These are phyloP conservation scores for Selene dorsalis DNA, from an alignment of 2,797 vertebrate species.

Conservation along the genomic window DNA sequence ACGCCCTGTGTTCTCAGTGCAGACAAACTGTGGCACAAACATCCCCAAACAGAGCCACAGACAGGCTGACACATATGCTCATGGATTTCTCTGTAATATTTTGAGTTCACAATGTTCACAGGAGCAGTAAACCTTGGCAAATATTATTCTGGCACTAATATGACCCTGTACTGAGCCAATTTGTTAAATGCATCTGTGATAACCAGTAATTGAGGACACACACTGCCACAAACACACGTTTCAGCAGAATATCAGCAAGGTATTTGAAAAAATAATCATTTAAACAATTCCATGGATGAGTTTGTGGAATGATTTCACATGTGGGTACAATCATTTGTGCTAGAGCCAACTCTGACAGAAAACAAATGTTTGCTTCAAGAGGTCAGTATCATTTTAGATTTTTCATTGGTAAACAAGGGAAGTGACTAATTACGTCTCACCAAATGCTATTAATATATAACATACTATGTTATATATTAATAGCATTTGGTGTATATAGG, in stretches of 20 bases:
- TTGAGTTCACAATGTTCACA: conserved; percentile 4
- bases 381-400: background rate
- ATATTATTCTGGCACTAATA: background rate
- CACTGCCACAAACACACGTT: conserved; percentile 10
- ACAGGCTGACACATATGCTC: too few relatives aligned
- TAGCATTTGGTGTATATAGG: too few relatives aligned
- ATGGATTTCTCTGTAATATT: too few relatives aligned
- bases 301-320: background rate
- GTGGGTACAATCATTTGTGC: too few relatives aligned
- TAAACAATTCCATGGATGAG: background rate
- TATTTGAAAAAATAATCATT: background rate
- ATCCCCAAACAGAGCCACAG: too few relatives aligned
- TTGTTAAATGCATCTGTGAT: conserved; percentile 26
- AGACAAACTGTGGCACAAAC: too few relatives aligned
- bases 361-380: background rate
- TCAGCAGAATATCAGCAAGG: background rate
- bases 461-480: too few relatives aligned
- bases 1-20: too few relatives aligned
- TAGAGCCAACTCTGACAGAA: background rate
- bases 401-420: background rate
- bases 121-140: background rate
- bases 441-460: background rate
- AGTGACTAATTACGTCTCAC: background rate
- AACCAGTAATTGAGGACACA: background rate
- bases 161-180: background rate